Evolutionary conservation across 92 coral and sea anemone species (phyloP), one percentile per base, ranked within the genome.

Genomic region (Micromussa lordhowensis): DNA sequence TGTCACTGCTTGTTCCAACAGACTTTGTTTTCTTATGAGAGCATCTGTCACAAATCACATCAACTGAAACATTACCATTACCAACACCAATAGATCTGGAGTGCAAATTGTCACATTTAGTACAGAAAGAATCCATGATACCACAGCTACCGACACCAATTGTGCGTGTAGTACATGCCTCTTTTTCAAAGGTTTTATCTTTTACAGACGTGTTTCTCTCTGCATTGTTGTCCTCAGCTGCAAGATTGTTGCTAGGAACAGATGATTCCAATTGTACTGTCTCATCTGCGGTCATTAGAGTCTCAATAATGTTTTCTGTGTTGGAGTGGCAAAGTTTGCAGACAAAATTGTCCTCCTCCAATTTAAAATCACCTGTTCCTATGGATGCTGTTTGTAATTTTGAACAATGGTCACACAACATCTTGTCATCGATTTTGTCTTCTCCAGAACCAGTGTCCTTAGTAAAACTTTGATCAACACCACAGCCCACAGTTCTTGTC

Each of bases 41-140:
- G 85, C 99, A 97, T 49, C 78, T 92, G 64, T 94, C 94, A 70
- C 99, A 97, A 59, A 92, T 82, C 55, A 96, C 36, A 54, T 94
- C 98, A 54, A 80, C 68, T 70, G 92, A 91, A 14, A 98, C 64
- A 66, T 90, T 80, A 26, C 80, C 88, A 54, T 84, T 86, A 9
- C 99, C 98, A 16, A 89, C 88, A 28, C 98, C 98, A 34, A 96
- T 78, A 38, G 98, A 86, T 69, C 95, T 96, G 24, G 87, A 81
- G 31, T 63, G 85, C 81, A 86, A 87, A 44, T 78, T 78, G 75
- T 80, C 90, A 75, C 98, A 96, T 32, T 85, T 92, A 38, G 66
- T 78, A 85, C 98, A 94, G 68, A 80, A 63, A 66, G 98, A 81
- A 69, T 94, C 95, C 57, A 95, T 96, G 22, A 90, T 44, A 24